Conservation (phyloP, 1,140 invertebrate species). For the Papilio dardanus region DNA sequence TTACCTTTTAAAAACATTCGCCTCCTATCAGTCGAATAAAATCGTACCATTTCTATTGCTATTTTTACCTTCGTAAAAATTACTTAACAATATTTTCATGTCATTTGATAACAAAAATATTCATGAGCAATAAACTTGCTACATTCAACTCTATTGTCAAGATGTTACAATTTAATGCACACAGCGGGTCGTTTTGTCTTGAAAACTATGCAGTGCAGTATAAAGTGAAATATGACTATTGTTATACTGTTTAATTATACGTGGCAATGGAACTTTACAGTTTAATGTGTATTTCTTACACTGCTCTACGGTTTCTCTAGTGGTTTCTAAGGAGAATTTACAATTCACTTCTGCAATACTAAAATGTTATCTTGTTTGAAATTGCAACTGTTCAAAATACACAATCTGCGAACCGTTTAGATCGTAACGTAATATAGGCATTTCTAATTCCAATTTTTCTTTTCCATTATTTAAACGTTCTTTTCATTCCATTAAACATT, state of each 20-base stretch:
- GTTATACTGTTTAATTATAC: constrained; percentile 8
- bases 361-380: constrained; percentile 6
- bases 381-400: no score
- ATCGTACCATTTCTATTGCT: no score
- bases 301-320: neutral
- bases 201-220: constrained; percentile 11
- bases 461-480: no score
- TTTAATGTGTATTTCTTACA: constrained; percentile 11
- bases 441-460: no score
- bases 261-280: neutral
- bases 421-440: no score
- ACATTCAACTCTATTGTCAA: constrained; percentile 1
- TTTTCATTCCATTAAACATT: no score
- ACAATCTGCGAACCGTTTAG: no score
- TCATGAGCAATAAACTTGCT: neutral
- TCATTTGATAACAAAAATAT: neutral
- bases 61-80: neutral
- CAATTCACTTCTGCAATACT: neutral
- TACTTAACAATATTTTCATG: neutral
- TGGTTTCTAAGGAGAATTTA: constrained; percentile 6
- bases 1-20: no score
- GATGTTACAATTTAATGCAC: constrained; percentile 10
- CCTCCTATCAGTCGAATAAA: no score
- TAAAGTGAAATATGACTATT: constrained; percentile 3
- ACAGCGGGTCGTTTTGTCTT: neutral